A percentile compares a stretch with the other conserved stretches of the same genome.
These are phyloP conservation scores for Eurytoma californica DNA, from an alignment of 2,888 invertebrate genomes.

Conservation along the genomic window DNA sequence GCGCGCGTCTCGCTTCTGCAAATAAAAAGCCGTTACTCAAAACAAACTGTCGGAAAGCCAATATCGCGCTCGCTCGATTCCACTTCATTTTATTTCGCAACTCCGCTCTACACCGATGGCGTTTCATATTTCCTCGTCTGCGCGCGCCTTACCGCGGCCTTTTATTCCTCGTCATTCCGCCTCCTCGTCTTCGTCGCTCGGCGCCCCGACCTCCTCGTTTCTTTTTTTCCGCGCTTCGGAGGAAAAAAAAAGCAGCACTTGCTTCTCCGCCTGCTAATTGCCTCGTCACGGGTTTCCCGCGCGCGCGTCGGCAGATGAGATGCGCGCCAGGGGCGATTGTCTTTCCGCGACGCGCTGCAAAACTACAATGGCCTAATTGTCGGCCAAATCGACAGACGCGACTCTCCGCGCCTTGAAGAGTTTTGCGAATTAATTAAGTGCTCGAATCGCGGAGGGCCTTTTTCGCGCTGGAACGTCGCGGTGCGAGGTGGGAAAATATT, in stretches of 20 bases:
- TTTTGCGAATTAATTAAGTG: not conserved
- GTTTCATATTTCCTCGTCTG: conserved; percentile 16
- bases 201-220: conserved; percentile 13
- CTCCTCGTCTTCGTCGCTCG: conserved; percentile 14
- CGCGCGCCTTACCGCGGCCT: not conserved
- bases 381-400: conserved; percentile 17
- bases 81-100: not conserved
- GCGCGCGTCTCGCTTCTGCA: too few species aligned
- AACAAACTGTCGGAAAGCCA: not conserved
- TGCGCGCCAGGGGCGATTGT: conserved; percentile 26
- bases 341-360: conserved; percentile 17
- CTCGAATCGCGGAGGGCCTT: not conserved
- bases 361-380: conserved; percentile 30
- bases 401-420: not conserved
- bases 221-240: not conserved
- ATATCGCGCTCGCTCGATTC: conserved; percentile 1
- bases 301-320: conserved; percentile 8
- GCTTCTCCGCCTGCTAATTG: conserved; percentile 37
- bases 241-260: conserved; percentile 24
- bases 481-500: not conserved
- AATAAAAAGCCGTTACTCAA: too few species aligned
- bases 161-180: not conserved
- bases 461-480: too few species aligned
- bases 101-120: not conserved
- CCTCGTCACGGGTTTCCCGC: conserved; percentile 33